Percentiles rank a stretch among this genome's conserved stretches.
These are phyloP conservation scores for Bujurquina vittata DNA, from an alignment of 2,113 vertebrate species.

Conservation along the genomic window DNA sequence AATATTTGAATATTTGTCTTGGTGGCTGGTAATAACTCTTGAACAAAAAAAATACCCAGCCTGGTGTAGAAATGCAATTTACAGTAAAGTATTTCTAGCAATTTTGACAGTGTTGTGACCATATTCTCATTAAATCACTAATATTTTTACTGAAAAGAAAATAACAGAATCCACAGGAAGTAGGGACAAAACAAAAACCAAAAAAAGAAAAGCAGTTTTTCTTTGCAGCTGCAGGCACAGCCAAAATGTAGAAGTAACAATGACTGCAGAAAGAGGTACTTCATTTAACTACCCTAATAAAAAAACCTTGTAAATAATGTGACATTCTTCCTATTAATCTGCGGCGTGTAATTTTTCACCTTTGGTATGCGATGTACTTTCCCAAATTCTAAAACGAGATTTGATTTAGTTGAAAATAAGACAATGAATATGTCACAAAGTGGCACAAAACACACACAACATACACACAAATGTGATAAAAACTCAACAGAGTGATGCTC, in stretches of 20 bases:
- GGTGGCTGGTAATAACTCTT: neutral
- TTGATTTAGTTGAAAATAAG: slow-evolving; percentile 9
- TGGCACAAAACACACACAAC: slow-evolving; percentile 12
- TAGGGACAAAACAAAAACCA: neutral
- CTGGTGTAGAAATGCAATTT: neutral
- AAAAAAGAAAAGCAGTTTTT: neutral
- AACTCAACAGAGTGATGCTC: neutral
- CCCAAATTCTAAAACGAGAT: neutral
- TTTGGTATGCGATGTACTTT: slow-evolving; percentile 6
- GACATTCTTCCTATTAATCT: neutral
- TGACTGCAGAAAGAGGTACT: neutral
- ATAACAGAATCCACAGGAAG: neutral
- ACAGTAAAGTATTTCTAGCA: neutral
- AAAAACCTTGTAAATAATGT: neutral
- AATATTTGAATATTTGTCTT: neutral
- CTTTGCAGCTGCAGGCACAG: neutral
- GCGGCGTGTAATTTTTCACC: neutral
- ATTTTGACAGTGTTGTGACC: neutral
- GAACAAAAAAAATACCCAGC: neutral
- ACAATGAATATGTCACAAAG: slow-evolving; percentile 23
- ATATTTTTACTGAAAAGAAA: neutral
- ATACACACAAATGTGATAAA: neutral
- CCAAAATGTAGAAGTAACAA: slow-evolving; percentile 1
- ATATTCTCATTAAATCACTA: neutral
- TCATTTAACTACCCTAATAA: slow-evolving; percentile 27